Base-by-base conservation (phyloP, 1,140 invertebrate species). In the Caenorhabditis remanei region DNA sequence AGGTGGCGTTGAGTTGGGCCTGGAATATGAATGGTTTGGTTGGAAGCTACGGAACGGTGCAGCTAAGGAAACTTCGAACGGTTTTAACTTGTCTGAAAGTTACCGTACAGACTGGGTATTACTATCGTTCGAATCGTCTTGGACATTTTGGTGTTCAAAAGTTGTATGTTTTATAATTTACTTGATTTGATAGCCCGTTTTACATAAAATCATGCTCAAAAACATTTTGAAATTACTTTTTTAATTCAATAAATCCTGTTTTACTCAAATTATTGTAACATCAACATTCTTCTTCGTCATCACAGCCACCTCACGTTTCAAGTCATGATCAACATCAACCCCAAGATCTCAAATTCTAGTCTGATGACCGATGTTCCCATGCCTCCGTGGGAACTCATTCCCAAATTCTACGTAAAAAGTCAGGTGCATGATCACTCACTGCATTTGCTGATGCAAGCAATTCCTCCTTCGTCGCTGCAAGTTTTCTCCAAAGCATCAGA, bases 401-500 rank as follows among this genome's bases (percentile, higher is more conserved):
- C 32, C n/a, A 0, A 3, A 40, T 43, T 43, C 58, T 41, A 84
- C 53, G 58, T 84, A 61, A 48, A 41, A 5, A 41, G 58, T 46
- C 83, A 84, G 83, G 19, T 63, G 58, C 16, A 46, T 43, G 21
- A 32, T 56, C 53, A 84, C 55, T 84, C 16, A 58, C 53, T 19
- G 56, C 21, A 32, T 85, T 67, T 19, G 84, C 84, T 48, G 84
- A 43, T 46, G 84, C 84, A 43, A 85, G 43, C 9, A 67, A 85
- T 50, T 85, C 87, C 55, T 88, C 87, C 50, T 79, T 75, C 0
- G 84, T 85, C 2, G 67, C 63, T 19, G 87, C 84, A n/a, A 88
- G 67, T 40, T 79, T 85, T 56, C 65, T 85, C 87, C 87, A 88
- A 13, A 85, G 56, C 61, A 79, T 84, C 6, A 88, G 84, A 85